Percentiles rank a stretch among this genome's conserved stretches.
These are phyloP conservation scores for Amblyornis subalaris DNA, from an alignment of 2,113 vertebrate genomes.

Conservation along the genomic window DNA sequence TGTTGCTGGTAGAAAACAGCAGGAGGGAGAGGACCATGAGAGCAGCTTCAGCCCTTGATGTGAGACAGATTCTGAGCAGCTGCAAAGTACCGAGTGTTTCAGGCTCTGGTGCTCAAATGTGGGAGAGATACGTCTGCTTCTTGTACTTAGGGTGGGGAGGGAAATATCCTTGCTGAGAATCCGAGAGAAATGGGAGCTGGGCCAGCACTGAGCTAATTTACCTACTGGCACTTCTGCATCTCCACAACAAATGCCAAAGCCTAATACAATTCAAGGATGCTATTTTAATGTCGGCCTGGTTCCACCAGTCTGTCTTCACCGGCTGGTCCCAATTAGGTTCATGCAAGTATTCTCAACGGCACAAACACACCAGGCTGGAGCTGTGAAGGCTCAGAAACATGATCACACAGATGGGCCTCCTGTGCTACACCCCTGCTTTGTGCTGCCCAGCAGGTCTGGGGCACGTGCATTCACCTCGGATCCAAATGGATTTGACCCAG, in stretches of 20 bases:
- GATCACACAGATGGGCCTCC: fast-evolving
- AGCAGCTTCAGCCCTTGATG: background rate
- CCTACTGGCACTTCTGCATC: conserved; percentile 16
- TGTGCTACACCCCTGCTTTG: background rate
- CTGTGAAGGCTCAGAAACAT: background rate
- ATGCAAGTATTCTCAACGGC: background rate
- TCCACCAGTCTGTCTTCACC: conserved; percentile 4
- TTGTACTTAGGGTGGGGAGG: background rate
- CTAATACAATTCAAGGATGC: conserved; percentile 7
- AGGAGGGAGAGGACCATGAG: background rate
- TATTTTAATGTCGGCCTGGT: background rate
- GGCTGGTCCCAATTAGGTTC: background rate
- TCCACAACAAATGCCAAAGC: conserved; percentile 32
- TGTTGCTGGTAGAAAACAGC: background rate
- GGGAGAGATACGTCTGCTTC: background rate
- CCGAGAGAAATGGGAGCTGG: background rate
- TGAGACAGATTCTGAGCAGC: conserved; percentile 5
- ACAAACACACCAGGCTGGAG: background rate
- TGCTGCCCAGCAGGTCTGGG: background rate
- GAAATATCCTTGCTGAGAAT: background rate
- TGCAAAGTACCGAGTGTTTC: background rate
- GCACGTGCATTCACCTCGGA: background rate
- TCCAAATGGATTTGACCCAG: background rate
- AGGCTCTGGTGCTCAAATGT: background rate
- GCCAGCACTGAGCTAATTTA: conserved; percentile 21